Conservation (phyloP, 2,888 invertebrate genomes). For the Notodonta ziczac region DNA sequence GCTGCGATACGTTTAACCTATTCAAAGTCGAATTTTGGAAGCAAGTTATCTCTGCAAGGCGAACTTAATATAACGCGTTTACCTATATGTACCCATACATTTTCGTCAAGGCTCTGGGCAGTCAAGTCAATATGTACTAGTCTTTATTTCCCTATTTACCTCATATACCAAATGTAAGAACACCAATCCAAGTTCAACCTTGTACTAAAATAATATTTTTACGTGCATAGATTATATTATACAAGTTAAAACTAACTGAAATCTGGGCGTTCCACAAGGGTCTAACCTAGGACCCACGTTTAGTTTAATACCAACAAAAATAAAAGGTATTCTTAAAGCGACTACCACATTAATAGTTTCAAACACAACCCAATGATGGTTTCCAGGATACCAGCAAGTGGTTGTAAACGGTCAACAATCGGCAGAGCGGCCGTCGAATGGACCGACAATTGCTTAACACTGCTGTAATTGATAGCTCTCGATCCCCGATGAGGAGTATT, state of each 20-base stretch:
- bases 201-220: too few species aligned
- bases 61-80: too few species aligned
- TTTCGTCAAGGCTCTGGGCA: not conserved
- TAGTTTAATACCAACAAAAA: not conserved
- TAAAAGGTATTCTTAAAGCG: not conserved
- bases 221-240: too few species aligned
- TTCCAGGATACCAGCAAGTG: constrained; percentile 55
- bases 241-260: not conserved
- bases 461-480: constrained; percentile 57
- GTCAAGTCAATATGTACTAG: not conserved
- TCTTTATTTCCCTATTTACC: constrained; percentile 13
- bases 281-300: constrained; percentile 9
- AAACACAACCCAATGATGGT: constrained; percentile 11
- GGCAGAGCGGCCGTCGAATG: constrained; percentile 42
- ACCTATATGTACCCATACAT: too few species aligned
- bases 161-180: not conserved
- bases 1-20: too few species aligned
- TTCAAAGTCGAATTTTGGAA: too few species aligned
- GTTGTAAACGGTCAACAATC: constrained; percentile 60
- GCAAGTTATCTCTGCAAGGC: too few species aligned
- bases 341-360: not conserved
- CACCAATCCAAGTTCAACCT: too few species aligned
- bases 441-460: constrained; percentile 59
- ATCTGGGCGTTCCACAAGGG: not conserved
- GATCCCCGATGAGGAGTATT: constrained; percentile 29